Percentiles rank a stretch among this genome's conserved stretches.
Evolutionary conservation across 2,797 vertebrate species (phyloP).

Genomic region (Paramormyrops hopkinsi): DNA sequence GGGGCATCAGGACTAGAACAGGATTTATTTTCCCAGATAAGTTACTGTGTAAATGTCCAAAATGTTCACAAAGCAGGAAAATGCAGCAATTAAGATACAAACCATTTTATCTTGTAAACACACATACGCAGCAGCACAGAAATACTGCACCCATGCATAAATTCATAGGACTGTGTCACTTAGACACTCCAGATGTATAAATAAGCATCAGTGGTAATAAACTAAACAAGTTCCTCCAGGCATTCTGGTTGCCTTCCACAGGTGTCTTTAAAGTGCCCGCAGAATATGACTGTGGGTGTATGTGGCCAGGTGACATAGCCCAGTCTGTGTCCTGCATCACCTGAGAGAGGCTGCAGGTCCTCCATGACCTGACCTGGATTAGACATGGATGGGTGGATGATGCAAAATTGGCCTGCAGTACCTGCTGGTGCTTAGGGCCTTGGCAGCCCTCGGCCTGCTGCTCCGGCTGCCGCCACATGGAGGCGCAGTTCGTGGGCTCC

Average conservation of each 20-base stretch:
- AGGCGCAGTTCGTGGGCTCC: slow-evolving; percentile 37
- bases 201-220: neutral
- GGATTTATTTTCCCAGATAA: neutral
- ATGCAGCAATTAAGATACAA: neutral
- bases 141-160: neutral
- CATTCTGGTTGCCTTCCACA: neutral
- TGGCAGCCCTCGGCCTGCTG: slow-evolving; percentile 35
- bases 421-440: slow-evolving; percentile 42
- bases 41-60: neutral
- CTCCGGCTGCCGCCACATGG: slow-evolving; percentile 28
- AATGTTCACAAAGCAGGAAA: neutral
- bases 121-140: neutral
- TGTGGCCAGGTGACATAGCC: neutral
- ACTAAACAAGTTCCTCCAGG: neutral
- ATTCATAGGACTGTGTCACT: neutral
- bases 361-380: neutral
- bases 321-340: neutral
- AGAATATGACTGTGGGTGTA: neutral
- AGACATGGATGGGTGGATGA: neutral
- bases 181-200: neutral
- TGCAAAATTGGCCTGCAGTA: slow-evolving; percentile 10
- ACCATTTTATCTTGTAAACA: neutral
- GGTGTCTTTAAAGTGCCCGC: neutral
- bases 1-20: neutral
- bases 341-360: neutral